Evolutionary conservation across 2,797 vertebrate genomes (phyloP), one percentile per base, ranked within the genome.

Genomic region (Hyperoplus immaculatus): DNA sequence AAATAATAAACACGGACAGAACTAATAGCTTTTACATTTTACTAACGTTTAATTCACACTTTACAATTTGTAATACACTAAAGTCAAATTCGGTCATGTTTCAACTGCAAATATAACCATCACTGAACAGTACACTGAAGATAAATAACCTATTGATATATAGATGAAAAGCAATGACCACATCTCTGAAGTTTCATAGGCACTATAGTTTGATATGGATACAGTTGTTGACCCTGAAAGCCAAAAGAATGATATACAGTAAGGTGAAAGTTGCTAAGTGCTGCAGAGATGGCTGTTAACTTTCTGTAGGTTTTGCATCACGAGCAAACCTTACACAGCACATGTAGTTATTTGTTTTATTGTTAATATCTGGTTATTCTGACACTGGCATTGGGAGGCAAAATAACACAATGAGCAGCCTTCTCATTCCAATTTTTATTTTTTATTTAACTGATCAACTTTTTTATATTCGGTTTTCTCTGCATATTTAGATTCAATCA

Each of bases 1-100:
- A 71, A 70, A 69, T 21, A 78, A 77, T 43, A 71, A 14, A 57
- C 29, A 74, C 4, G 39, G 39, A 12, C 46, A 58, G 21, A 41
- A 41, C 9, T 18, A 43, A 45, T 53, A 73, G 45, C 29, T 39
- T 2, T 13, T 16, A 57, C 16, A 53, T 47, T 58, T 14, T 64
- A n/a, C 29, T 64, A 18, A 60, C 21, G n/a, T 29, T 56, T 8
- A 74, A 75, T 36, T 65, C 11, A 58, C 18, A 18, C 46, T 14
- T 39, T 13, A 29, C 8, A 38, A 7, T 55, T 9, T 42, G 0
- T 15, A 54, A 6, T 21, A 75, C 43, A 68, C 18, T 13, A 2
- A 50, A 63, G n/a, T 58, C 8, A 6, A n/a, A 47, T 53, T 60
- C 12, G 64, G 36, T 39, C 18, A 10, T 18, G 15, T 72, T 72